These are phyloP conservation scores for Calliopsis andreniformis DNA, from an alignment of 1,140 invertebrate genomes.

Conservation along the genomic window DNA sequence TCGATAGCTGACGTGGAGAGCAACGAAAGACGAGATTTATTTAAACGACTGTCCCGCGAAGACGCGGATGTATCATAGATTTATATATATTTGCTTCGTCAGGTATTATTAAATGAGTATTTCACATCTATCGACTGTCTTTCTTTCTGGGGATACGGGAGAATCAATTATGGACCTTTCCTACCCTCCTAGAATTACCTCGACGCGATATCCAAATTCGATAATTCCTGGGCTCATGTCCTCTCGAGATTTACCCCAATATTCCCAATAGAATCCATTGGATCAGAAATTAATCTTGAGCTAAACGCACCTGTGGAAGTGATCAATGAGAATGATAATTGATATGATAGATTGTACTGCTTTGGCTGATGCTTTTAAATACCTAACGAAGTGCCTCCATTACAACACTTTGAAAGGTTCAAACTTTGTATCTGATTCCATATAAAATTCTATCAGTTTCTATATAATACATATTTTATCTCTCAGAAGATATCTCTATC, in stretches of 20 bases:
- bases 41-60: conserved; percentile 45
- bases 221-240: conserved; percentile 1
- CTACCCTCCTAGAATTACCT: conserved; percentile 11
- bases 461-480: too few species aligned
- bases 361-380: background rate
- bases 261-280: background rate
- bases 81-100: conserved; percentile 63
- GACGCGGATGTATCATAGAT: conserved; percentile 63
- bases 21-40: conserved; percentile 38
- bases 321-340: background rate
- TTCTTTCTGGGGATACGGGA: too few species aligned
- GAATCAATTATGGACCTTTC: too few species aligned
- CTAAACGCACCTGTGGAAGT: background rate
- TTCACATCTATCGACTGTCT: conserved; percentile 46
- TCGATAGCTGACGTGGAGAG: background rate
- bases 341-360: background rate
- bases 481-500: too few species aligned
- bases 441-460: too few species aligned
- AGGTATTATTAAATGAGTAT: conserved; percentile 70
- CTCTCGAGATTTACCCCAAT: background rate
- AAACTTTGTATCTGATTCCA: too few species aligned
- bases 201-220: conserved; percentile 7
- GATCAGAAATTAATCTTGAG: conserved; percentile 15
- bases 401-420: background rate
- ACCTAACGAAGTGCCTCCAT: background rate